Evolutionary conservation across 2,888 invertebrate species (phyloP).

Genomic region (Mechanitis messenoides): DNA sequence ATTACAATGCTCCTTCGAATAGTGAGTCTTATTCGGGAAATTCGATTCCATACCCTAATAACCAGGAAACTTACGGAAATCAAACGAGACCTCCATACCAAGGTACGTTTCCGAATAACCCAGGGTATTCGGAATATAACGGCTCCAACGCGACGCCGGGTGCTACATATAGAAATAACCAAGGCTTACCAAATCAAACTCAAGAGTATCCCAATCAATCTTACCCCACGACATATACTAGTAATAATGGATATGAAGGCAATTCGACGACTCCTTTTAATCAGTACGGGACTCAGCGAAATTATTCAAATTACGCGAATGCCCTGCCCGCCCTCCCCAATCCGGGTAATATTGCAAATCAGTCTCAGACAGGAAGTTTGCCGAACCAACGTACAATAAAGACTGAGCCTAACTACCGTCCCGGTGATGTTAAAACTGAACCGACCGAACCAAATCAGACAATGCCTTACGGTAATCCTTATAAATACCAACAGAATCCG

Average conservation of each 20-base stretch:
- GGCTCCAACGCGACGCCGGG: conserved; percentile 40
- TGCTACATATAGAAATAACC: conserved; percentile 39
- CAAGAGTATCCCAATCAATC: conserved; percentile 51
- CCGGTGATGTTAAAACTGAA: conserved; percentile 47
- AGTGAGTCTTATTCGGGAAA: conserved; percentile 52
- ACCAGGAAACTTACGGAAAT: conserved; percentile 52
- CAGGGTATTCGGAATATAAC: conserved; percentile 55
- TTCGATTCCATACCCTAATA: conserved; percentile 51
- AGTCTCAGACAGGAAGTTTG: conserved; percentile 31
- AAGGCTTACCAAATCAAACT: conserved; percentile 30
- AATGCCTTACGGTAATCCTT: conserved; percentile 44
- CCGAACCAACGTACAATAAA: conserved; percentile 38
- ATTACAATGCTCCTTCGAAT: conserved; percentile 47
- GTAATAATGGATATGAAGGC: conserved; percentile 45
- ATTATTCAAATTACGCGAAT: conserved; percentile 53
- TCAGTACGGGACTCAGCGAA: conserved; percentile 53
- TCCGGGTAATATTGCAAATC: conserved; percentile 29
- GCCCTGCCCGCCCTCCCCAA: conserved; percentile 44
- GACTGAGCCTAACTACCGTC: conserved; percentile 42
- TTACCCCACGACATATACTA: conserved; percentile 48
- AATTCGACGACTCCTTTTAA: conserved; percentile 48
- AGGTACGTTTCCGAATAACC: conserved; percentile 40
- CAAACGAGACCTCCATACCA: conserved; percentile 56
- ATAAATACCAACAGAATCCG: conserved; percentile 48
- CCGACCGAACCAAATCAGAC: conserved; percentile 40